Percentiles rank a stretch among this genome's conserved stretches.
phyloP scores from a whole-genome alignment of 2,888 invertebrate genomes.

The Andrena praecox region DNA sequence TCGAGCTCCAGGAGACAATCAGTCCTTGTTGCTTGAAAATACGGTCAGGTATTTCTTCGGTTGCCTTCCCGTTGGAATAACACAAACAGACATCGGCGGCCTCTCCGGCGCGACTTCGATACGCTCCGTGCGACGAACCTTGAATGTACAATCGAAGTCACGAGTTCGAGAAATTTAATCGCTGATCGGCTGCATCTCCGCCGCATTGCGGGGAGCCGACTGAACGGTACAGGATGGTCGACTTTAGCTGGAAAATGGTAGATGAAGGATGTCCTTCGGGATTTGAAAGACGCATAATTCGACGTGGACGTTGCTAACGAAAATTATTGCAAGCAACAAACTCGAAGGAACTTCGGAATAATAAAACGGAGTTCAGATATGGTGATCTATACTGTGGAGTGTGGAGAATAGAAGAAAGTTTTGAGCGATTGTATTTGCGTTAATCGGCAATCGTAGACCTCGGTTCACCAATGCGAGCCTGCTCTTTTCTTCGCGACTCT shows the following conservation, averaged over 20 bases:
- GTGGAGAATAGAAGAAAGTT: too few relatives aligned
- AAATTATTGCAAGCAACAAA: too few relatives aligned
- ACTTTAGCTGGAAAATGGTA: background rate
- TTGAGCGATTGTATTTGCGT: too few relatives aligned
- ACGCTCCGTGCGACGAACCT: constrained; percentile 23
- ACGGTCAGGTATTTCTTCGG: constrained; percentile 42
- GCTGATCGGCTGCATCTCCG: constrained; percentile 30
- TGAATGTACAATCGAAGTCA: constrained; percentile 51
- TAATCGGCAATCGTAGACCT: too few relatives aligned
- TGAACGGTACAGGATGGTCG: background rate
- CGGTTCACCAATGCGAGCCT: background rate
- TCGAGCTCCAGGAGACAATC: constrained; percentile 35
- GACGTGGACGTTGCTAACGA: background rate
- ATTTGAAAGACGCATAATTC: background rate
- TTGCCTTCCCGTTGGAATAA: constrained; percentile 12
- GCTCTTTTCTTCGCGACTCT: background rate
- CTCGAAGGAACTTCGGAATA: background rate
- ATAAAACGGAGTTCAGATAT: background rate
- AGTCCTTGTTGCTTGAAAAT: constrained; percentile 42
- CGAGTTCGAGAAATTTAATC: constrained; percentile 46
- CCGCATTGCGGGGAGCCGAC: constrained; percentile 39
- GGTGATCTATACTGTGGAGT: too few relatives aligned
- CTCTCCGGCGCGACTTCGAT: constrained; percentile 14
- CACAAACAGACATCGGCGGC: constrained; percentile 30
- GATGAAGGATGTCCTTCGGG: background rate